Base-by-base conservation (phyloP, 2,888 invertebrate genomes). In the Saturnia pavonia region DNA sequence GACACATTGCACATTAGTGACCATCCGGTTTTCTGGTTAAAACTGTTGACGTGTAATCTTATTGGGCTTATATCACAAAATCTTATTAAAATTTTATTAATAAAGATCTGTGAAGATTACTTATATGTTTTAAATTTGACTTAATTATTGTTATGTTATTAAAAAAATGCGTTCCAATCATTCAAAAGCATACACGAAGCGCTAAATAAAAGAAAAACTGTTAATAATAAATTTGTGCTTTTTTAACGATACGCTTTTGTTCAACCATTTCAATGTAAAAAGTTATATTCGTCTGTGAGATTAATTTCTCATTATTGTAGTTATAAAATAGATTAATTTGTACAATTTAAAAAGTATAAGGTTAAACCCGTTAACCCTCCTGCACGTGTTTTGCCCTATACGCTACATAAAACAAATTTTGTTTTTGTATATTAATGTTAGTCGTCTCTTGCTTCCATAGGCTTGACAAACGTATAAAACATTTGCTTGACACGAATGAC, bases 1-100 rank as follows among this genome's bases (percentile, higher is more conserved):
- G 45, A 57, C 27, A 27, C 27, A 60, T 12, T 3, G 25, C 14
- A 60, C 27, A 27, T 25, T 25, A 14, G 57, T 60, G 27, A 60
- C 27, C 27, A 60, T 60, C 57, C 25, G 25, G 57, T 60, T 60
- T 27, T 25, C 25, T 60, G 12, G 9, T 27, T 43, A 63, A 45
- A 73, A 70, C 69, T 60, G 51, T 72, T 63, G 71, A 72, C 69
- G 68, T 68, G 67, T 63, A 69, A 12, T 54, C 69, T 73, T 76
- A 73, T 67, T 78, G 75, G 67, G 66, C 67, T 70, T 77, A 73
- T 74, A 68, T 67, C 70, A 71, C 73, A 67, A 70, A 63, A 63
- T 54, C 66, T 34, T 65, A 69, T 45, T 54, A 1, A 54, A 54
- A 63, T n/a, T 67, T 11, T 25, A 11, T 25, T 25, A 7, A 25